These are phyloP conservation scores for Araneus ventricosus DNA, from an alignment of 1,140 invertebrate genomes.

Conservation along the genomic window DNA sequence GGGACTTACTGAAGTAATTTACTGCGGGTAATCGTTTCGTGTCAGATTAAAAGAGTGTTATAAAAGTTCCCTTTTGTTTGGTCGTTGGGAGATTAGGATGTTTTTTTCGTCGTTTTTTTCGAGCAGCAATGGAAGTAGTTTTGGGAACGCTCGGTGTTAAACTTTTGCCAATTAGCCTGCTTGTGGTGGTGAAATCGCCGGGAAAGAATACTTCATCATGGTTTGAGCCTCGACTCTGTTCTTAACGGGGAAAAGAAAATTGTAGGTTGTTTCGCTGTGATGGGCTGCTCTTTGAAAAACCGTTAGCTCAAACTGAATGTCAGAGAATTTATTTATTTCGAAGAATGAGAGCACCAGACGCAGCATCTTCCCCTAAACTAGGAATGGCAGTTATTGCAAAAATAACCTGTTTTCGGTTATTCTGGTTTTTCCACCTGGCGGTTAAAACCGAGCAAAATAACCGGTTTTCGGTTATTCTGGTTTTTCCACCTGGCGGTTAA, in stretches of 20 bases:
- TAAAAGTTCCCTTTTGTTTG: conserved; percentile 69
- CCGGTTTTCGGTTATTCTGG: too few relatives aligned
- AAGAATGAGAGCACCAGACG: too few relatives aligned
- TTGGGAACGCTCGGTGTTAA: conserved; percentile 47
- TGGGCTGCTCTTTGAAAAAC: neutral
- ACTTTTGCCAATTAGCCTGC: conserved; percentile 65
- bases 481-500: too few relatives aligned
- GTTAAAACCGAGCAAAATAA: too few relatives aligned
- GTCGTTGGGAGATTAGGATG: conserved; percentile 50
- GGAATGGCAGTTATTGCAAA: too few relatives aligned
- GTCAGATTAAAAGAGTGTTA: conserved; percentile 73
- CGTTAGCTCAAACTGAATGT: too few relatives aligned
- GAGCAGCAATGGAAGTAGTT: conserved; percentile 23
- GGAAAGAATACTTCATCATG: neutral
- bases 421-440: too few relatives aligned
- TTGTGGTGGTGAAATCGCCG: conserved; percentile 47
- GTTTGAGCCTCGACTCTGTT: neutral
- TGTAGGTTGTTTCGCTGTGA: neutral
- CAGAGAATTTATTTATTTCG: too few relatives aligned
- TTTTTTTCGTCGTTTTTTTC: conserved; percentile 30
- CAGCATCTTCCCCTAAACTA: too few relatives aligned
- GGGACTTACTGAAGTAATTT: conserved; percentile 71
- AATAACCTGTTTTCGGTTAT: too few relatives aligned
- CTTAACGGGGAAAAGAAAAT: neutral
- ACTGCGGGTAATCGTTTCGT: conserved; percentile 69